These are phyloP conservation scores for Holothuria leucospilota DNA, from an alignment of 53 echinoderm and acorn worm genomes.

Conservation along the genomic window DNA sequence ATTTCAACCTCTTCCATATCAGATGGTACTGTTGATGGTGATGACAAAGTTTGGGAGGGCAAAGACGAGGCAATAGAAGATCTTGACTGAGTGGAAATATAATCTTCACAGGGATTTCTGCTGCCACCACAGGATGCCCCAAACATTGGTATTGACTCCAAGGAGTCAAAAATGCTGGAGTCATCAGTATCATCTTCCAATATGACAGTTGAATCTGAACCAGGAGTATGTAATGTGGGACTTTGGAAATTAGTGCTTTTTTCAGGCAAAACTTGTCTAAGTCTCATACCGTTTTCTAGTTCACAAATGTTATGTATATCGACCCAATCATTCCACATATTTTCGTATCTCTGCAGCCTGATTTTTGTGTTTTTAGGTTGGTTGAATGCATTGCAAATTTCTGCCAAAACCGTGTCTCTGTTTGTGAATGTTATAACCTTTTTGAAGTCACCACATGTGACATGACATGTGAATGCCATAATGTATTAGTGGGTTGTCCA, in stretches of 20 bases:
- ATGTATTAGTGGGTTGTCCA: too few species aligned
- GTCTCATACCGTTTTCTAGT: conserved; percentile 8
- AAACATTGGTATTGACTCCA: too few species aligned
- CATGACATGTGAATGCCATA: not conserved
- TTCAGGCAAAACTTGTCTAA: not conserved
- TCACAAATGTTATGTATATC: not conserved
- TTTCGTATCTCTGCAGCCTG: conserved; percentile 1
- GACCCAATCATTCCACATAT: conserved; percentile 12
- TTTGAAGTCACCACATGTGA: not conserved
- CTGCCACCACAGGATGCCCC: too few species aligned
- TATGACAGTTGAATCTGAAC: conserved; percentile 2
- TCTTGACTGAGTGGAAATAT: too few species aligned
- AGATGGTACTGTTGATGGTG: too few species aligned
- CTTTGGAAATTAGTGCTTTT: too few species aligned
- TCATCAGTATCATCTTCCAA: too few species aligned
- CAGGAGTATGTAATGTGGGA: not conserved
- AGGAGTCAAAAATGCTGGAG: too few species aligned
- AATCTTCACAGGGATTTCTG: too few species aligned
- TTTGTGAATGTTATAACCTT: not conserved
- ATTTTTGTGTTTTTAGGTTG: not conserved
- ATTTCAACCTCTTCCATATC: too few species aligned
- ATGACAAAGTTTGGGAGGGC: too few species aligned
- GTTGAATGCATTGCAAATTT: conserved; percentile 2
- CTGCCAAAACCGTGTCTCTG: not conserved
- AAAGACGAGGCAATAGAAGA: too few species aligned